Base-by-base conservation (phyloP, 1,140 invertebrate genomes). In the Fopius arisanus region DNA sequence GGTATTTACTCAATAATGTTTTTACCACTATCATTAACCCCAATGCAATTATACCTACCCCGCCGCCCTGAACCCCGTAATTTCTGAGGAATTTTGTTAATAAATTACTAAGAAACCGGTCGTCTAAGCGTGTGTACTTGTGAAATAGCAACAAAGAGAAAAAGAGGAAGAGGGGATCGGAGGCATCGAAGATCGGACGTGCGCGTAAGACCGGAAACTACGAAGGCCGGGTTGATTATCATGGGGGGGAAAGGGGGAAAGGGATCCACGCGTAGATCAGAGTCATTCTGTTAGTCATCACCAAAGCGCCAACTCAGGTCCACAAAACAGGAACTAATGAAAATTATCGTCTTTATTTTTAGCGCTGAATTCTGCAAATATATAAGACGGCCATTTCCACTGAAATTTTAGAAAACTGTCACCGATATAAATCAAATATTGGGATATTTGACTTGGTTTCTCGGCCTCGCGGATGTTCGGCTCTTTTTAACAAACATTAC, bases 151-250 rank as follows among this genome's bases (percentile, higher is more conserved):
- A 63, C 40, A 63, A 63, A 41, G 23, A 63, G 28, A 40, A 37
- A 51, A 67, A 26, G 37, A 28, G 33, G 66, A 29, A 26, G 67
- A 51, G 41, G 54, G 69, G 68, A 23, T 62, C 16, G 16, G 9
- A 51, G 21, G 54, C 10, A 68, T 48, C 19, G 21, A 68, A 68
- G 41, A 68, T 51, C 16, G 37, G 16, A 23, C 51, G 33, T 65
- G 28, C 19, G 33, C 43, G 65, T 63, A 74, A 43, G 76, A 81
- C 81, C 78, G 83, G 83, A 84, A 82, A 77, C 68, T 33, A 70
- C 71, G 80, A 82, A 84, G 83, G 83, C 65, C 79, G 66, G 41
- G 67, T 54, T 70, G 23, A 40, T 16, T 31, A 26, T 59, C 54
- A 19, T 12, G 54, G 9, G 54, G 19, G 54, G 23, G 23, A 14